Conservation (phyloP, 2,113 vertebrate genomes). For the Lampris incognitus region DNA sequence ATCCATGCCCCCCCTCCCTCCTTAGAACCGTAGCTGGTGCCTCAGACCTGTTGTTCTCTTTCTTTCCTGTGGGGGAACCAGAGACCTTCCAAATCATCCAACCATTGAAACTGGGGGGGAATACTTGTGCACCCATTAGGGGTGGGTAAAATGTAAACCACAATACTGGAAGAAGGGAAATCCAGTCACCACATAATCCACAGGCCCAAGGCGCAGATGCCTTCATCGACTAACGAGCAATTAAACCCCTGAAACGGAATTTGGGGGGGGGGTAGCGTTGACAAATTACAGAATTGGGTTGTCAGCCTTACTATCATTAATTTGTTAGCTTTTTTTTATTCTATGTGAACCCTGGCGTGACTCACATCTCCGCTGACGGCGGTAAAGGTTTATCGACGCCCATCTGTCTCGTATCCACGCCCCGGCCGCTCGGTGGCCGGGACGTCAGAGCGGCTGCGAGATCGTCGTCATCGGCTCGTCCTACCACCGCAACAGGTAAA, state of each 20-base stretch:
- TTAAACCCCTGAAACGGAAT: no score
- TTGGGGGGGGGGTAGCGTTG: no score
- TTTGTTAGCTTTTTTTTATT: no score
- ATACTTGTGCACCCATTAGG: neutral
- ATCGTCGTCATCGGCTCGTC: slow-evolving; percentile 14
- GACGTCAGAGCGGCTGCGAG: slow-evolving; percentile 49
- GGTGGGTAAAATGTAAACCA: neutral
- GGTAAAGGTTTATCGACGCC: slow-evolving; percentile 26
- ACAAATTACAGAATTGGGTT: no score
- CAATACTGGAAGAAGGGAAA: neutral
- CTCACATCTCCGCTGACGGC: no score
- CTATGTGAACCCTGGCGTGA: no score
- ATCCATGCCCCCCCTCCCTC: neutral
- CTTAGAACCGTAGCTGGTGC: neutral
- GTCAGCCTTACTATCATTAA: no score
- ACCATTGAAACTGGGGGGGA: neutral
- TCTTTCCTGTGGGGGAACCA: neutral
- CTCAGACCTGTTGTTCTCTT: neutral
- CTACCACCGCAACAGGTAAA: slow-evolving; percentile 76
- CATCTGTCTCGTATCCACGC: slow-evolving; percentile 48
- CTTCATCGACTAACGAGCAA: neutral
- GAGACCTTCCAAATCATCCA: neutral
- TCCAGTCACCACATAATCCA: neutral
- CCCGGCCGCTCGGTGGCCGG: slow-evolving; percentile 31
- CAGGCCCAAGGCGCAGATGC: neutral